Conservation (phyloP, 2,888 invertebrate genomes). For the Maniola hyperantus region DNA sequence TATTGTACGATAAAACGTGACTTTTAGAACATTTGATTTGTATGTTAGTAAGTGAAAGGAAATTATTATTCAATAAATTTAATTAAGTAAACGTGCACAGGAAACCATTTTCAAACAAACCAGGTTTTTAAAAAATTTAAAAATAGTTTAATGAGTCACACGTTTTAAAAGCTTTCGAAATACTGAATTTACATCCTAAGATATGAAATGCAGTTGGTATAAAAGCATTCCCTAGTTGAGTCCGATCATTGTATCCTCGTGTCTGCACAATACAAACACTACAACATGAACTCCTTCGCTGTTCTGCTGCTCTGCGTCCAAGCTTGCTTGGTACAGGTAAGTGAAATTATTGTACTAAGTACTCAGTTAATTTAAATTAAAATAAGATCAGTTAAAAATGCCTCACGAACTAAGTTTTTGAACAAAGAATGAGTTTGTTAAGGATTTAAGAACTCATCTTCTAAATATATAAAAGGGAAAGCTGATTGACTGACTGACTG, state of each 20-base stretch:
- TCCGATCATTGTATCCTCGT: constrained; percentile 2
- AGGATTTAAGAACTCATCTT: too few species aligned
- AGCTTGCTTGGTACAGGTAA: constrained; percentile 52
- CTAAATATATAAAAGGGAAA: too few species aligned
- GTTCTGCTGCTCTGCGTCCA: constrained; percentile 50
- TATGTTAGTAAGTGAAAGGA: too few species aligned
- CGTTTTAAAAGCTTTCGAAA: constrained; percentile 8
- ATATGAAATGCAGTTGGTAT: constrained; percentile 7
- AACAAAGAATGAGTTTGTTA: too few species aligned
- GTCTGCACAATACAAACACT: constrained; percentile 14
- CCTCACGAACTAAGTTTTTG: too few species aligned
- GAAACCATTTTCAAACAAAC: too few species aligned
- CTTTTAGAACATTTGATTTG: too few species aligned
- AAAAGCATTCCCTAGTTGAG: not conserved
- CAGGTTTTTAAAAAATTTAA: not conserved
- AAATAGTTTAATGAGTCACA: not conserved
- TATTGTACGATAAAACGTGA: too few species aligned
- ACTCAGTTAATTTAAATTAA: too few species aligned
- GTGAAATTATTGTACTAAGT: not conserved
- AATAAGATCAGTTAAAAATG: too few species aligned
- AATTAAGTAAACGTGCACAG: too few species aligned
- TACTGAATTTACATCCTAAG: not conserved
- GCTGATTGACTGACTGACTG: too few species aligned
- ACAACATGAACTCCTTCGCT: constrained; percentile 48
- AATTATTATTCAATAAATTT: not conserved